A percentile compares a stretch with the other conserved stretches of the same genome.
These are phyloP conservation scores for Falcunculus frontatus DNA, from an alignment of 2,113 vertebrate species.

Conservation along the genomic window DNA sequence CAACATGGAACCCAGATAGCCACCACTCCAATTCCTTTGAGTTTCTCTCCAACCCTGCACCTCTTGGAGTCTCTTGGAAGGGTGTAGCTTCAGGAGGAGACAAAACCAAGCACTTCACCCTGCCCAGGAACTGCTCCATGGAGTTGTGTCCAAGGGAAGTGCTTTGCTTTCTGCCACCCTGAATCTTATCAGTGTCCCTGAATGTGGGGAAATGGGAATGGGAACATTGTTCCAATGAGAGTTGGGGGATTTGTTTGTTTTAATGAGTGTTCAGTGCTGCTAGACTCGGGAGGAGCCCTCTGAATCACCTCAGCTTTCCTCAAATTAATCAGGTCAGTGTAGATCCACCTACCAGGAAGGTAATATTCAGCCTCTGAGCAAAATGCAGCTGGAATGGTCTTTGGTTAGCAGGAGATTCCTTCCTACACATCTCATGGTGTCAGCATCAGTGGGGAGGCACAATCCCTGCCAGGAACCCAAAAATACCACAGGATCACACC, in stretches of 20 bases:
- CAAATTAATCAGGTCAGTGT: neutral
- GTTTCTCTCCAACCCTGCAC: neutral
- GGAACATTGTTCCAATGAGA: neutral
- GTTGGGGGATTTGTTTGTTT: neutral
- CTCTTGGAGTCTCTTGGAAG: neutral
- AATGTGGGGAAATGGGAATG: neutral
- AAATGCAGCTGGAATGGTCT: neutral
- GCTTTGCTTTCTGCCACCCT: neutral
- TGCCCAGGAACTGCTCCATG: neutral
- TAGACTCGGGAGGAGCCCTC: neutral
- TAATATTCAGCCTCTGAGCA: neutral
- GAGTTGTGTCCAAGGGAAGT: neutral
- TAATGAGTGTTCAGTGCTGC: neutral
- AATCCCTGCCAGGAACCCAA: neutral
- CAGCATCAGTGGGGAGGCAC: rapidly evolving
- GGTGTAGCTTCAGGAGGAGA: neutral
- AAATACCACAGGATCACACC: neutral
- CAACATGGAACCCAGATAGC: neutral
- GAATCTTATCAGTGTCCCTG: neutral
- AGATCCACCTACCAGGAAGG: neutral
- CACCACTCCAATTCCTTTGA: neutral
- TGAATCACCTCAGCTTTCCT: neutral
- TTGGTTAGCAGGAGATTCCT: neutral
- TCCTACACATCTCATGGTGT: neutral
- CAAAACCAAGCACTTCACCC: neutral